Conservation (phyloP, 2,888 invertebrate genomes). For the Pogonocherus hispidulus region DNA sequence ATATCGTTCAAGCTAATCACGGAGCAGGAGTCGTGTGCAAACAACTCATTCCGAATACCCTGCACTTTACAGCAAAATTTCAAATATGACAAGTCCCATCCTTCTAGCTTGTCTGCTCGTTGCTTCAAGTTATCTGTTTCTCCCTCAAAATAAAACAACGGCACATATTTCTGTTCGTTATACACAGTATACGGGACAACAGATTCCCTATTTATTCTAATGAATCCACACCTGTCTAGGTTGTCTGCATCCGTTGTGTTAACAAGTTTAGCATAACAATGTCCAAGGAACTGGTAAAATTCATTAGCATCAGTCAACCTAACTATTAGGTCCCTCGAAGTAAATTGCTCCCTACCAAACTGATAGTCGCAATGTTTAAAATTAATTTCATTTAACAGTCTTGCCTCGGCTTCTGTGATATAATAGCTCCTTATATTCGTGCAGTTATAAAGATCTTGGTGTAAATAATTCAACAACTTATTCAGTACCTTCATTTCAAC, state of each 20-base stretch:
- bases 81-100: constrained; percentile 93
- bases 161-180: constrained; percentile 88
- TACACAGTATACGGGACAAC: constrained; percentile 93
- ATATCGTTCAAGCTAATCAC: constrained; percentile 92
- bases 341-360: constrained; percentile 90
- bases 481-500: constrained; percentile 91
- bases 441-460: constrained; percentile 91
- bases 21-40: constrained; percentile 91
- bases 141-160: constrained; percentile 91
- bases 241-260: constrained; percentile 76
- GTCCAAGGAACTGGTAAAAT: constrained; percentile 91
- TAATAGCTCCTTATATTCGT: constrained; percentile 94
- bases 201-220: constrained; percentile 92
- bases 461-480: constrained; percentile 89
- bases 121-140: constrained; percentile 92
- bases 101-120: constrained; percentile 88
- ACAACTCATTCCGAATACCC: constrained; percentile 91
- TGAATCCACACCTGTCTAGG: constrained; percentile 90
- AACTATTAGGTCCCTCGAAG: constrained; percentile 91
- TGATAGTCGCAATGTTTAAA: constrained; percentile 91
- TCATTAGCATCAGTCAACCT: constrained; percentile 89
- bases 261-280: constrained; percentile 88
- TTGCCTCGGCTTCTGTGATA: constrained; percentile 91
- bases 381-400: constrained; percentile 93
- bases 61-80: constrained; percentile 96